These are phyloP conservation scores for Tragelaphus strepsiceros DNA, from an alignment of 2,113 vertebrate genomes.

Conservation along the genomic window DNA sequence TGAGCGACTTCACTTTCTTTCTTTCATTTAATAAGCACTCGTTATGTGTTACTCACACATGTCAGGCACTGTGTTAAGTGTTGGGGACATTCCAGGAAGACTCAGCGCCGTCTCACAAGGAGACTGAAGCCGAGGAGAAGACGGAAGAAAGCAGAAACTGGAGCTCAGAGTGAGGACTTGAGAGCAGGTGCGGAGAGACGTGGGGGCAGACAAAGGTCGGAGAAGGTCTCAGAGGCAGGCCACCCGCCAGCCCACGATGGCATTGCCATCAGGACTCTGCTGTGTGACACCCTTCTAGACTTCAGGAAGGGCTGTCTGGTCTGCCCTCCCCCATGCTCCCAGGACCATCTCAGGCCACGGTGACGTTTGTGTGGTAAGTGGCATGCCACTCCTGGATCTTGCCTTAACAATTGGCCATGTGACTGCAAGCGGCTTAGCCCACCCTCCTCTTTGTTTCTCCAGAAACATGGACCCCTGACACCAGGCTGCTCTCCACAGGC, in stretches of 20 bases:
- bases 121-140: not conserved
- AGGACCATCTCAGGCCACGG: not conserved
- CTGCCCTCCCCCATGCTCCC: not conserved
- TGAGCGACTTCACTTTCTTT: too few relatives aligned
- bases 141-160: not conserved
- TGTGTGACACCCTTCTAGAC: not conserved
- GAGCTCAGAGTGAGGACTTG: not conserved
- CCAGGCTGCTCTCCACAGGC: not conserved
- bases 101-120: not conserved
- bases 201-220: rapidly evolving
- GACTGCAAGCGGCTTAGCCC: not conserved
- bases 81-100: not conserved
- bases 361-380: not conserved
- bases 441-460: not conserved
- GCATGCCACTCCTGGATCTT: not conserved
- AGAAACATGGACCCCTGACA: not conserved
- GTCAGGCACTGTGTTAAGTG: not conserved
- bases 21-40: not conserved
- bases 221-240: not conserved
- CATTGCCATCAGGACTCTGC: not conserved
- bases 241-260: rapidly evolving
- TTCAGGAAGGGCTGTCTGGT: rapidly evolving
- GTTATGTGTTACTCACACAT: not conserved
- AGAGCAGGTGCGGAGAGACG: not conserved
- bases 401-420: not conserved